phyloP scores from a whole-genome alignment of 2,797 vertebrate species.

The Cuculus canorus region DNA sequence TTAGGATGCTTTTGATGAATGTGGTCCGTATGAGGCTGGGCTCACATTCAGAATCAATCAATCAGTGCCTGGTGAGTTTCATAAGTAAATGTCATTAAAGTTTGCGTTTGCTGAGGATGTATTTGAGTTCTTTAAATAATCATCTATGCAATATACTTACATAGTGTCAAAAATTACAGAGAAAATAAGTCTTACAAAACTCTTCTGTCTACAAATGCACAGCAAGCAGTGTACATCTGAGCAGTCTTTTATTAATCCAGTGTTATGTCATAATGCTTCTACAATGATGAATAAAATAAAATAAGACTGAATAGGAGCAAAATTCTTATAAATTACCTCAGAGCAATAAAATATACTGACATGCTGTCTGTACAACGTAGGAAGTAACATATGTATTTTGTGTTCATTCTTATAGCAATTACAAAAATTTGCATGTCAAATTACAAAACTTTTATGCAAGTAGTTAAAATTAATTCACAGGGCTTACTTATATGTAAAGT shows the following conservation, averaged over 20 bases:
- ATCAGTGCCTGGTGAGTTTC: not conserved
- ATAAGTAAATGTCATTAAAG: not conserved
- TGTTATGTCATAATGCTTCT: slow-evolving; percentile 24
- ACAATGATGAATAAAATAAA: slow-evolving; percentile 9
- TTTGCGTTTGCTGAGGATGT: not conserved
- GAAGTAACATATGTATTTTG: not conserved
- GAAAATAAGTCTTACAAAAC: not conserved
- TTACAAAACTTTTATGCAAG: not conserved
- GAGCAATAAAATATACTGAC: not conserved
- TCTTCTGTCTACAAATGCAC: not conserved
- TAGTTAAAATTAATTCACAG: slow-evolving; percentile 4
- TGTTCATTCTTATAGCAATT: not conserved
- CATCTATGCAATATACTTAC: not conserved
- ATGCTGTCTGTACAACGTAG: not conserved
- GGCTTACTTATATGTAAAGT: not conserved
- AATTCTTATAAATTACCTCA: not conserved
- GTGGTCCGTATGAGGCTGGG: not conserved
- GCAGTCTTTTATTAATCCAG: not conserved
- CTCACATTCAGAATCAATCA: not conserved
- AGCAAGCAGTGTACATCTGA: not conserved
- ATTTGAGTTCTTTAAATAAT: not conserved
- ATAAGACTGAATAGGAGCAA: slow-evolving; percentile 1
- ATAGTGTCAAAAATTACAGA: not conserved
- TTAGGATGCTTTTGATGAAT: slow-evolving; percentile 21
- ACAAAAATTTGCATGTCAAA: not conserved